Evolutionary conservation across 2,797 vertebrate species (phyloP), one percentile per base, ranked within the genome.

Genomic region (Rhynchotus rufescens): DNA sequence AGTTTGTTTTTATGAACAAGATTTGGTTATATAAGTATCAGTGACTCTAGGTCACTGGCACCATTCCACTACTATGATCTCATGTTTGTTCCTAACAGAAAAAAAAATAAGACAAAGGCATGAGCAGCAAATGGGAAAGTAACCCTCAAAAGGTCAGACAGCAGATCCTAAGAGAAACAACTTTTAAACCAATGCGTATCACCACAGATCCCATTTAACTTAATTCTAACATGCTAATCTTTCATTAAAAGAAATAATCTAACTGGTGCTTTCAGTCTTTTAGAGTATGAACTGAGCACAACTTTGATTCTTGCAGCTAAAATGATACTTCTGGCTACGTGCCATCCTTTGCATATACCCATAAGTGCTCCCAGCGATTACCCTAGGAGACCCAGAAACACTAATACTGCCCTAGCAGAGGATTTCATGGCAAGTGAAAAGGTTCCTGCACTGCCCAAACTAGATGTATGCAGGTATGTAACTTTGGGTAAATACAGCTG

Each of bases 101-200:
- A 12, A 30, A 11, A 56, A 68, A 66, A 49, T 40, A 28, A 0
- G 4, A 69, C 0, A 0, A 75, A 88, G 30, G 15, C 0, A 1
- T 8, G 28, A 15, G 8, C 14, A 84, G 60, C 25, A 60, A 84
- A 79, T 1, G 47, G 13, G 34, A 81, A 64, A 84, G 23, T 40
- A 67, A 76, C 32, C 20, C 80, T 20, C 87, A 34, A 21, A 30
- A 44, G 23, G 16, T 23, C 38, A 45, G 57, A 79, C 7, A 69
- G 34, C 25, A 44, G 38, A 72, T 59, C 15, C 19, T 3, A 23
- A 76, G 30, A 74, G 9, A 65, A 3, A 45, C 26, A 65, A 62
- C 51, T 32, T 84, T 57, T n/a, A 80, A 57, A 61, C 7, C 65
- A 56, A 9, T 13, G 22, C 20, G 56, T 60, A 15, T 3, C 3